Evolutionary conservation across 1,140 invertebrate species (phyloP), one percentile per base, ranked within the genome.

Genomic region (Asbolus verrucosus): DNA sequence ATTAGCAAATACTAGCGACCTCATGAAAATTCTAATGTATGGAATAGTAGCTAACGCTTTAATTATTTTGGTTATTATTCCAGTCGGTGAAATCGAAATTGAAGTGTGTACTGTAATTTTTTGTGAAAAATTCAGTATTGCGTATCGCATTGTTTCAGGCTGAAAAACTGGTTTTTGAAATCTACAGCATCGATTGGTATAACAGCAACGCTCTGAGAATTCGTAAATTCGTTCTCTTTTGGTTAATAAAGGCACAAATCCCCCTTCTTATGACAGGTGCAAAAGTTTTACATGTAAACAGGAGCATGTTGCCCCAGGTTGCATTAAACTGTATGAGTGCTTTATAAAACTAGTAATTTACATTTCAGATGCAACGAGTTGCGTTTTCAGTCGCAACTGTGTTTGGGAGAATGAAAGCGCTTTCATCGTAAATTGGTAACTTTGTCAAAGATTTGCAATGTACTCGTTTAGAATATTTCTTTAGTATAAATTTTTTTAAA

Each of bases 331-430:
- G 19, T 6, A 8, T 19, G 3, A 27, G 24, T n/a, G 16, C 19
- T 18, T 3, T 5, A 46, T 18, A 46, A 46, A 6, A 18, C 19
- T 18, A 27, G 3, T 8, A 27, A 8, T 27, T 46, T 46, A 19
- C 19, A 46, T 46, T 46, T 46, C 19, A 46, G 41, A 46, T 46
- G 6, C 41, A 16, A 46, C 41, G 41, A 18, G 19, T 46, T 46
- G 41, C 15, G 19, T 46, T 18, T 6, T 46, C 41, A 4, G 24
- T 27, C 8, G 8, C 24, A 4, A 27, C 24, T 3, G 8, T 27
- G 24, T 8, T 27, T n/a, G n/a, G n/a, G n/a, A n/a, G n/a, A n/a
- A n/a, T n/a, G n/a, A n/a, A n/a, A n/a, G n/a, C n/a, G n/a, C n/a
- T n/a, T n/a, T n/a, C n/a, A n/a, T n/a, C n/a, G n/a, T n/a, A n/a